Conservation (phyloP, 2,113 vertebrate species). For the Micronisus gabar region DNA sequence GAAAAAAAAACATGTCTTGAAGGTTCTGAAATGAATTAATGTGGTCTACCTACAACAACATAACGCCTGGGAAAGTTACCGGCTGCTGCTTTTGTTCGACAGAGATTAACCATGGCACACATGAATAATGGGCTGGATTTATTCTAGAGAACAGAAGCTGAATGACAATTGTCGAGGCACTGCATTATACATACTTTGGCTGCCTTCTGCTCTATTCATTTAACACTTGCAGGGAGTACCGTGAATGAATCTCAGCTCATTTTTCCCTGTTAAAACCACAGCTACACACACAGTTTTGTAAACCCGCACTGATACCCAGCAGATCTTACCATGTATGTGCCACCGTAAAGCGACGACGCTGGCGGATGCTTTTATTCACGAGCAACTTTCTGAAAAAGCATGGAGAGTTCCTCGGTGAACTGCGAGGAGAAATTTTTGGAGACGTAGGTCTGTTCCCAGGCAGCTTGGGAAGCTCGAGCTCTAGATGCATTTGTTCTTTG, state of each 20-base stretch:
- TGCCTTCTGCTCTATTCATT: not conserved
- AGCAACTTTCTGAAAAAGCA: constrained; percentile 98
- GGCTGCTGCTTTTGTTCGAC: constrained; percentile 17
- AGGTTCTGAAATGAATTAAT: not conserved
- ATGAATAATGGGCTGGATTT: not conserved
- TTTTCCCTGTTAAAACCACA: not conserved
- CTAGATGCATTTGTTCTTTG: constrained; percentile 97
- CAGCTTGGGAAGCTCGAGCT: constrained; percentile 91
- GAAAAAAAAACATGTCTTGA: fast-evolving
- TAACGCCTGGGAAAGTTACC: not conserved
- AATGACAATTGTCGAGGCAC: not conserved
- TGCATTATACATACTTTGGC: not conserved
- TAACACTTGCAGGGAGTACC: not conserved
- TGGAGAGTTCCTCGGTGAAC: constrained; percentile 87
- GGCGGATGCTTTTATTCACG: constrained; percentile 96
- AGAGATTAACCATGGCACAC: not conserved
- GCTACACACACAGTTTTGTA: not conserved
- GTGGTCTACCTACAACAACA: not conserved
- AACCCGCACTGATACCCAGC: not conserved
- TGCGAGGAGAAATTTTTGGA: constrained; percentile 96
- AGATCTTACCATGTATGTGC: constrained; percentile 94
- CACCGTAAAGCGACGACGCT: constrained; percentile 95
- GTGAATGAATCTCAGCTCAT: not conserved
- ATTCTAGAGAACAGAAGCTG: not conserved
- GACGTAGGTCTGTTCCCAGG: constrained; percentile 87